Conservation (phyloP, 2,113 vertebrate genomes). For the Gadus chalcogrammus region DNA sequence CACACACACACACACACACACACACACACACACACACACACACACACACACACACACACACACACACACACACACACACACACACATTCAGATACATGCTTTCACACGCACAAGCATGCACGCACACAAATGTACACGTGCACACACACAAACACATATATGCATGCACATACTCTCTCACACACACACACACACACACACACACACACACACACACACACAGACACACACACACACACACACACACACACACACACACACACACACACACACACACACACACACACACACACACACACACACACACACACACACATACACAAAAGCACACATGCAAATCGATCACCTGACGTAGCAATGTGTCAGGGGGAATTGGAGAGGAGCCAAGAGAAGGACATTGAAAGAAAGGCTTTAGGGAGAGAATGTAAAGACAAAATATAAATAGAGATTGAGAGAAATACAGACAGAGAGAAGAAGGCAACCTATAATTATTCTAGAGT, state of each 20-base stretch:
- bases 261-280: no score
- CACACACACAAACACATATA: no score
- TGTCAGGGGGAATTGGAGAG: slow-evolving; percentile 8
- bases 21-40: background rate
- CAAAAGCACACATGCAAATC: background rate
- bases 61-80: background rate
- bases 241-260: background rate
- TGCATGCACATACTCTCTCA: background rate
- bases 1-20: background rate
- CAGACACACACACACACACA: no score
- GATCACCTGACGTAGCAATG: slow-evolving; percentile 26
- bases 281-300: no score
- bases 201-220: no score
- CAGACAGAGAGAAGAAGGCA: background rate
- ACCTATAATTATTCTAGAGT: slow-evolving; percentile 25
- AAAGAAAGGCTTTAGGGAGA: background rate
- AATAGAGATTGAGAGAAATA: background rate
- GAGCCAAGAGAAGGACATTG: background rate
- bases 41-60: background rate
- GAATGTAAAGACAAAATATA: background rate
- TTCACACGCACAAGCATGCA: background rate
- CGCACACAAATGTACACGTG: background rate
- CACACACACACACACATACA: no score
- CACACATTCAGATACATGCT: background rate
- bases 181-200: background rate